Evolutionary conservation across 1,140 invertebrate genomes (phyloP).

Genomic region (Aradophagus sp.): DNA sequence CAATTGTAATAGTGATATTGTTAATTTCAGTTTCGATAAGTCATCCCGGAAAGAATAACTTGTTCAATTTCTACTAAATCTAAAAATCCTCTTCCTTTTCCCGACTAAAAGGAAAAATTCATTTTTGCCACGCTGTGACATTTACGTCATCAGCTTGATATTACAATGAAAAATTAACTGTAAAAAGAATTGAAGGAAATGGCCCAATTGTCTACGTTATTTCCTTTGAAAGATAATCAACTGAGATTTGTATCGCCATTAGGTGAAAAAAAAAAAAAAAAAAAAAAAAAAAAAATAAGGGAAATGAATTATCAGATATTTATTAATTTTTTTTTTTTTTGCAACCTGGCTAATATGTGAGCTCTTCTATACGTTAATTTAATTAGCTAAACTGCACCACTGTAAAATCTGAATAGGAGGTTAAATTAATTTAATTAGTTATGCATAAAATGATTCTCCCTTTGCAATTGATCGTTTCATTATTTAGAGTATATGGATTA

Average conservation of each 20-base stretch:
- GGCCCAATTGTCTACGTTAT: conserved; percentile 50
- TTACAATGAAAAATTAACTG: conserved; percentile 53
- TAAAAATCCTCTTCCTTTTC: conserved; percentile 7
- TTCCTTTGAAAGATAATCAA: conserved; percentile 41
- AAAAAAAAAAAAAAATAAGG: conserved; percentile 17
- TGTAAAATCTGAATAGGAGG: too few species aligned
- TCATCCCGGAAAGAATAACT: too few species aligned
- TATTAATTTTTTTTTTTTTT: not conserved
- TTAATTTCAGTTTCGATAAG: conserved; percentile 39
- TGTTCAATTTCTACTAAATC: conserved; percentile 4
- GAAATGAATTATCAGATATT: too few species aligned
- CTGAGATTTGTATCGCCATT: conserved; percentile 15
- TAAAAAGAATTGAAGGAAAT: conserved; percentile 55
- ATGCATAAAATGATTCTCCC: too few species aligned
- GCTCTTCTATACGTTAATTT: too few species aligned
- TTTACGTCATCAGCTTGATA: conserved; percentile 31
- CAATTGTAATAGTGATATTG: conserved; percentile 7
- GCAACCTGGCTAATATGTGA: not conserved
- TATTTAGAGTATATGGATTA: too few species aligned
- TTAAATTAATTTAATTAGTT: too few species aligned
- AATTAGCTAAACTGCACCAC: too few species aligned
- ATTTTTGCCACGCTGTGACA: conserved; percentile 14
- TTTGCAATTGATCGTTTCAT: too few species aligned
- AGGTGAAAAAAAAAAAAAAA: conserved; percentile 3
- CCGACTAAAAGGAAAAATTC: conserved; percentile 11